phyloP scores from a whole-genome alignment of 23 tunicate genomes.

The Ascidia mentula region DNA sequence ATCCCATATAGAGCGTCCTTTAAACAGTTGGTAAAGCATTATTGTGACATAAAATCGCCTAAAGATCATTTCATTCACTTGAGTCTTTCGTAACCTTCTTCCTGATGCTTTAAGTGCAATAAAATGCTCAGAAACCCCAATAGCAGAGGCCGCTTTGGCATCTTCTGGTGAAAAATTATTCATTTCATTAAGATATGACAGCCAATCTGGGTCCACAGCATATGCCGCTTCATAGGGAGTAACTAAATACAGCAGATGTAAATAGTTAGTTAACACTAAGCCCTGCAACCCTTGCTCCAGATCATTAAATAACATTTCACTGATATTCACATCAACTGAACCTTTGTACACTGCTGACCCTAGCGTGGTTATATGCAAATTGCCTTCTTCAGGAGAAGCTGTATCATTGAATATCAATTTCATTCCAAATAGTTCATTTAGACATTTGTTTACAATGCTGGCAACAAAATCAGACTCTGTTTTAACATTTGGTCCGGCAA shows the following conservation, averaged over 20 bases:
- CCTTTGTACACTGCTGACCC: constrained; percentile 72
- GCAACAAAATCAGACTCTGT: too few species aligned
- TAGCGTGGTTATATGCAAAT: constrained; percentile 39
- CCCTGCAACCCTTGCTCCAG: constrained; percentile 51
- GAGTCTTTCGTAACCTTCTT: constrained; percentile 38
- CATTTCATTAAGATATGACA: constrained; percentile 59
- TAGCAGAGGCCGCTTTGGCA: constrained; percentile 40
- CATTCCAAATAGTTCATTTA: not conserved
- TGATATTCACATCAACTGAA: constrained; percentile 55
- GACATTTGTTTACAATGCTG: not conserved
- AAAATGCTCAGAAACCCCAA: constrained; percentile 76
- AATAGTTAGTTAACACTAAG: constrained; percentile 54
- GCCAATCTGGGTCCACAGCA: constrained; percentile 61
- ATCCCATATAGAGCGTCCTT: constrained; percentile 82
- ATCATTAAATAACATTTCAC: constrained; percentile 50
- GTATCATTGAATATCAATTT: too few species aligned
- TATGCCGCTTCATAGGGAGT: constrained; percentile 64
- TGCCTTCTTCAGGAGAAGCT: not conserved
- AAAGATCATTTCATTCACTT: constrained; percentile 41
- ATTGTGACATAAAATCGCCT: constrained; percentile 75
- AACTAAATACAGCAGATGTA: constrained; percentile 77
- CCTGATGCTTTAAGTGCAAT: constrained; percentile 68
- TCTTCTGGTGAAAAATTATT: constrained; percentile 45
- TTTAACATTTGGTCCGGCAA: not conserved
- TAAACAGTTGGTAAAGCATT: constrained; percentile 80